Percentiles rank a stretch among this genome's conserved stretches.
These are phyloP conservation scores for Reticulitermes lucifugus DNA, from an alignment of 2,888 invertebrate species.

Conservation along the genomic window DNA sequence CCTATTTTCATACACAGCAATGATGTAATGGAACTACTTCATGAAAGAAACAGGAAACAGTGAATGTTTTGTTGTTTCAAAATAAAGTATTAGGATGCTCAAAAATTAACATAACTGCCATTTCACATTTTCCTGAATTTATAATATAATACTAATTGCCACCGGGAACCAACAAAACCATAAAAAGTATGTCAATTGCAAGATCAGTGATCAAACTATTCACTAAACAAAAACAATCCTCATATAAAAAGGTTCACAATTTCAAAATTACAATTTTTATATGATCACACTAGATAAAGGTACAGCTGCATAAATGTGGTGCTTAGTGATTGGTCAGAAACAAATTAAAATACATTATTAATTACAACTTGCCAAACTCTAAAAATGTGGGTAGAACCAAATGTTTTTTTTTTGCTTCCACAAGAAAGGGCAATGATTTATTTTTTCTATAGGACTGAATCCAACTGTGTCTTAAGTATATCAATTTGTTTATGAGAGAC, in stretches of 20 bases:
- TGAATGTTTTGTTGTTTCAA: slow-evolving; percentile 11
- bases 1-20: slow-evolving; percentile 21
- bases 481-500: slow-evolving; percentile 21
- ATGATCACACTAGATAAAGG: slow-evolving; percentile 34
- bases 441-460: slow-evolving; percentile 27
- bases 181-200: background rate
- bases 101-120: slow-evolving; percentile 8
- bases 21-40: background rate
- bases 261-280: slow-evolving; percentile 12
- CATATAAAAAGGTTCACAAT: background rate
- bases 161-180: background rate
- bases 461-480: slow-evolving; percentile 24
- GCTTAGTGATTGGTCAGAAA: slow-evolving; percentile 37
- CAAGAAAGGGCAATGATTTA: slow-evolving; percentile 23
- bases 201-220: background rate
- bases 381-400: slow-evolving; percentile 16
- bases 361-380: slow-evolving; percentile 23
- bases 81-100: background rate
- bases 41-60: background rate
- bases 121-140: background rate
- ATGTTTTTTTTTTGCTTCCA: background rate
- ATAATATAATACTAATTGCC: background rate
- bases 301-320: slow-evolving; percentile 43
- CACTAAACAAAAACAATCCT: slow-evolving; percentile 15
- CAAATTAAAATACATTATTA: slow-evolving; percentile 9